Conservation (phyloP, 2,797 vertebrate genomes). For the Malacoraja senta region DNA sequence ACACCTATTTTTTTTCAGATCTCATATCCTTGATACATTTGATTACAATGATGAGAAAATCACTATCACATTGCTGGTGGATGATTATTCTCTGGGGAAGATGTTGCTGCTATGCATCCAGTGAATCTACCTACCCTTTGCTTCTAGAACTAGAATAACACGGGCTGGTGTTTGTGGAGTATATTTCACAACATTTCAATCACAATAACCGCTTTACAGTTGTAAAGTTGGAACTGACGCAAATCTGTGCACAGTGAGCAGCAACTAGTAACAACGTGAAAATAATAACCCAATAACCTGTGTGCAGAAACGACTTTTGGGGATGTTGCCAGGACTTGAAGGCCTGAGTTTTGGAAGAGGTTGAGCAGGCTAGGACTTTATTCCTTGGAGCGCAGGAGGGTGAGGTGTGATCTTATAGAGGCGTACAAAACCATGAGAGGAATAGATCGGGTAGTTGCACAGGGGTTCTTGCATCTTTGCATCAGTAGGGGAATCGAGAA, state of each 20-base stretch:
- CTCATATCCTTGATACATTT: neutral
- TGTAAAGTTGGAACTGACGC: neutral
- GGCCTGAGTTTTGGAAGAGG: too few species aligned
- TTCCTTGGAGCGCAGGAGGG: too few species aligned
- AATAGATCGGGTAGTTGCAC: too few species aligned
- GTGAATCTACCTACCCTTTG: neutral
- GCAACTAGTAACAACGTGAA: neutral
- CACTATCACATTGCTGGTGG: neutral
- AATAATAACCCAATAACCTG: too few species aligned
- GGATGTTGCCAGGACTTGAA: too few species aligned
- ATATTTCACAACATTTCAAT: neutral
- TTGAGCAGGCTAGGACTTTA: too few species aligned
- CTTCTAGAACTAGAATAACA: neutral
- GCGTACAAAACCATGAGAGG: too few species aligned
- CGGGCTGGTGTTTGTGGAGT: neutral
- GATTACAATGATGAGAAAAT: neutral
- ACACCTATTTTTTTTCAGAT: neutral
- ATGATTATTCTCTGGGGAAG: neutral
- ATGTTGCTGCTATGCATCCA: neutral
- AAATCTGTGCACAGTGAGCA: neutral
- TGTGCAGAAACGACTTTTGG: too few species aligned
- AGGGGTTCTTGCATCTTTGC: too few species aligned
- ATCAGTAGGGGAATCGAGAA: too few species aligned
- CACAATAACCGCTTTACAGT: neutral
- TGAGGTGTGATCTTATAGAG: too few species aligned